Evolutionary conservation across 2,113 vertebrate genomes (phyloP).

Genomic region (Delphinus delphis): DNA sequence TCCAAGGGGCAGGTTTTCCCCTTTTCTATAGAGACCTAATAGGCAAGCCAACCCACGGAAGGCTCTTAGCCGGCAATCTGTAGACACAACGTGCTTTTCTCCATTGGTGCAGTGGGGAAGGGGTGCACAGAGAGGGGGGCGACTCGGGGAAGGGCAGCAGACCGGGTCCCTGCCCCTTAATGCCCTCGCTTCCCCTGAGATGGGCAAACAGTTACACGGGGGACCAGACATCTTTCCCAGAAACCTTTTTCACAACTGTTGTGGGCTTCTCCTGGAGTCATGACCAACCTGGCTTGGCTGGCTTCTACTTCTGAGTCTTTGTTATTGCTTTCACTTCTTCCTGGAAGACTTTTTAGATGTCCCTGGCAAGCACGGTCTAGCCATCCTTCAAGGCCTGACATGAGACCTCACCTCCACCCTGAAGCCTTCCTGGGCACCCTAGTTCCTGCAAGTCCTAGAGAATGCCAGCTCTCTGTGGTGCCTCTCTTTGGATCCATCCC

Average conservation of each 20-base stretch:
- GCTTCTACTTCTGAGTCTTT: neutral
- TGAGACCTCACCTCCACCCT: neutral
- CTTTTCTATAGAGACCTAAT: neutral
- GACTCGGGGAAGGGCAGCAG: neutral
- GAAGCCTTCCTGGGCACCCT: neutral
- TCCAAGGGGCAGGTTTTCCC: neutral
- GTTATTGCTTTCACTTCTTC: neutral
- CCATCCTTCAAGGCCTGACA: neutral
- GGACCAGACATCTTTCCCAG: neutral
- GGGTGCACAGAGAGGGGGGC: neutral
- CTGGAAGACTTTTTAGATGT: neutral
- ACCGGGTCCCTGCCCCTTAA: neutral
- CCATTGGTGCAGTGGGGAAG: neutral
- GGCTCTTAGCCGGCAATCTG: neutral
- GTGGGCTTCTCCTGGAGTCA: neutral
- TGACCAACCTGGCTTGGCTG: neutral
- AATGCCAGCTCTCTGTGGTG: neutral
- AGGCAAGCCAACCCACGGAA: no score
- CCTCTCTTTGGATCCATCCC: neutral
- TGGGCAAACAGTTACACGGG: fast-evolving
- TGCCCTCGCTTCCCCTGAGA: neutral
- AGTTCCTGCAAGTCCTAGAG: neutral
- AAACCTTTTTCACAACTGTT: neutral
- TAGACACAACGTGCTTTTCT: neutral
- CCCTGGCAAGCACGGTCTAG: neutral